A percentile compares a stretch with the other conserved stretches of the same genome.
Evolutionary conservation across 2,888 invertebrate species (phyloP).

Genomic region (Chouioia cunea): DNA sequence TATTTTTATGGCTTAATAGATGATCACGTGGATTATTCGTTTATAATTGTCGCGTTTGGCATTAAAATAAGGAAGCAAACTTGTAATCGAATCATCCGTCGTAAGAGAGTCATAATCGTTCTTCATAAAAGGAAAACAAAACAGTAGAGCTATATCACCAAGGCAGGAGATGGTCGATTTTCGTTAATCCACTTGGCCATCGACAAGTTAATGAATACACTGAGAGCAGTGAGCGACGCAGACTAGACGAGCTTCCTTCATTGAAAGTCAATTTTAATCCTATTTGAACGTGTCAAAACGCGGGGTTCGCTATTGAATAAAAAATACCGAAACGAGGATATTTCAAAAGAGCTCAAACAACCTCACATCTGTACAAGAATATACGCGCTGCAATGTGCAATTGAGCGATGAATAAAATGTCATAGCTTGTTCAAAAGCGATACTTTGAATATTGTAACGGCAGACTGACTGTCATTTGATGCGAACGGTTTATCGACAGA

Average conservation of each 20-base stretch:
- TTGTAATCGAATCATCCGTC: too few species aligned
- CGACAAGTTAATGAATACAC: conserved; percentile 43
- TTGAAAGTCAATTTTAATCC: conserved; percentile 25
- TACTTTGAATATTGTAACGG: conserved; percentile 12
- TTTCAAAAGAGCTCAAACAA: background rate
- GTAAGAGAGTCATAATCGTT: too few species aligned
- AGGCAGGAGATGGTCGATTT: conserved; percentile 16
- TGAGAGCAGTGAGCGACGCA: background rate
- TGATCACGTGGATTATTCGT: too few species aligned
- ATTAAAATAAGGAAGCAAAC: too few species aligned
- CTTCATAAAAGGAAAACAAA: too few species aligned
- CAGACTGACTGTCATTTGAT: conserved; percentile 4
- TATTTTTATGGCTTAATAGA: too few species aligned
- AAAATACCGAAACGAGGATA: background rate
- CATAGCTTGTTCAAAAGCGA: background rate
- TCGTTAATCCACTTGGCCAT: background rate
- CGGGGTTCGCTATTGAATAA: background rate
- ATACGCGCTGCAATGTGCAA: background rate
- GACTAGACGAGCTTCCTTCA: conserved; percentile 15
- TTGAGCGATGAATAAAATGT: background rate
- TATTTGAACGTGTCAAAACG: background rate
- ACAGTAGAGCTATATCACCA: background rate
- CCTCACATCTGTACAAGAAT: background rate
- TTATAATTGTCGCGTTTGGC: too few species aligned
- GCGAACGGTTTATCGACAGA: conserved; percentile 26